Conservation (phyloP, 2,797 vertebrate genomes). For the Gila robusta region DNA sequence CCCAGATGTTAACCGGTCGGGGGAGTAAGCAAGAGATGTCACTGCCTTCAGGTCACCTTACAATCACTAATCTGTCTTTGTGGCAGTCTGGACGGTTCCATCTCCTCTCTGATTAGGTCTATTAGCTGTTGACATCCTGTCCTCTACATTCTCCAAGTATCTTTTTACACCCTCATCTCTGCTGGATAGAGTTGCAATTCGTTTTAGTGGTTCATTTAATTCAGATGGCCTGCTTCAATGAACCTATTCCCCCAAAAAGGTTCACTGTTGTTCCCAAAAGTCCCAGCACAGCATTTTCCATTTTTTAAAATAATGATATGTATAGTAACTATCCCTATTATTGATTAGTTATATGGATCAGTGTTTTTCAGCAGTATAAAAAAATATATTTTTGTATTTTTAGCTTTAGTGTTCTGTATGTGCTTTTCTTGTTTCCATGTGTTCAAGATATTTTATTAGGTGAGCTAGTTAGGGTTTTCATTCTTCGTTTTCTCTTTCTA, state of each 20-base stretch:
- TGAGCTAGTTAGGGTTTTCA: neutral
- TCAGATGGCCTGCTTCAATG: neutral
- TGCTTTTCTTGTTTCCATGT: neutral
- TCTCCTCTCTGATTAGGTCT: conserved; percentile 64
- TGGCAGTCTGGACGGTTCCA: conserved; percentile 70
- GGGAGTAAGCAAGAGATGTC: conserved; percentile 42
- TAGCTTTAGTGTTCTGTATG: neutral
- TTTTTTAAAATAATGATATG: neutral
- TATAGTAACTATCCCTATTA: neutral
- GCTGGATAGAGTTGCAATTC: neutral
- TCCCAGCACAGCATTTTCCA: no score
- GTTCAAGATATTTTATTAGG: neutral
- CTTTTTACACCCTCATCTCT: neutral
- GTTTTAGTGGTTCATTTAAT: neutral
- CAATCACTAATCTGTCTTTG: conserved; percentile 64
- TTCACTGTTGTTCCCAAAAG: neutral
- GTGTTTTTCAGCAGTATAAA: neutral
- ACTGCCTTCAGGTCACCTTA: conserved; percentile 50
- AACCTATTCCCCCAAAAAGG: neutral
- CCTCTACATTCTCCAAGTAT: neutral
- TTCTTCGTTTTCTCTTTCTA: conserved; percentile 6
- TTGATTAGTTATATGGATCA: neutral
- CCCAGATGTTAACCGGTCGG: conserved; percentile 59
- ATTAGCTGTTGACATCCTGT: conserved; percentile 58
- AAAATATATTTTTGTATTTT: neutral